These are phyloP conservation scores for Phocoena sinus DNA, from an alignment of 2,113 vertebrate species.

Conservation along the genomic window DNA sequence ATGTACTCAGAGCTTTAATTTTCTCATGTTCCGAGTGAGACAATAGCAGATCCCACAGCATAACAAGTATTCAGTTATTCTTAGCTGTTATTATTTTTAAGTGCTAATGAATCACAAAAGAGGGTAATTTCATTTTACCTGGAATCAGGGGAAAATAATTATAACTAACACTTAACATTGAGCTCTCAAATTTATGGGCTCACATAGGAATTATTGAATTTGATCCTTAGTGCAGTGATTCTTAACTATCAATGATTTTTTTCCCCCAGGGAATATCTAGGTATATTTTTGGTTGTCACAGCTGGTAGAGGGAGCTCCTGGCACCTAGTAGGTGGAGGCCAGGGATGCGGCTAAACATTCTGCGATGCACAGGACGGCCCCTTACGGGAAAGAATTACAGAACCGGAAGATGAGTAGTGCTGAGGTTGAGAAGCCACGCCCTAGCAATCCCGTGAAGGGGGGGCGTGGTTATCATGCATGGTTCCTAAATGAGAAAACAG, in stretches of 20 bases:
- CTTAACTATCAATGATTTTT: neutral
- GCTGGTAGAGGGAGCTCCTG: neutral
- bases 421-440: neutral
- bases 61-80: neutral
- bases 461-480: neutral
- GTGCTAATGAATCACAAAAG: neutral
- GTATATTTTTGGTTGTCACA: neutral
- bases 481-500: neutral
- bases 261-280: neutral
- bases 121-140: neutral
- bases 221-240: neutral
- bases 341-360: neutral
- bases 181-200: neutral
- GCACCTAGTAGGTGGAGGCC: neutral
- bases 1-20: neutral
- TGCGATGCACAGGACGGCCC: neutral
- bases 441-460: too few species aligned
- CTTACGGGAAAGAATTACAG: neutral
- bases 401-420: too few species aligned
- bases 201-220: neutral
- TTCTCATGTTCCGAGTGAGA: neutral
- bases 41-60: neutral
- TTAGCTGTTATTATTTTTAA: constrained; percentile 2
- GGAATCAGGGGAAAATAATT: constrained; percentile 22
- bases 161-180: neutral